Conservation (phyloP, 2,888 invertebrate genomes). For the Orthosia gracilis region DNA sequence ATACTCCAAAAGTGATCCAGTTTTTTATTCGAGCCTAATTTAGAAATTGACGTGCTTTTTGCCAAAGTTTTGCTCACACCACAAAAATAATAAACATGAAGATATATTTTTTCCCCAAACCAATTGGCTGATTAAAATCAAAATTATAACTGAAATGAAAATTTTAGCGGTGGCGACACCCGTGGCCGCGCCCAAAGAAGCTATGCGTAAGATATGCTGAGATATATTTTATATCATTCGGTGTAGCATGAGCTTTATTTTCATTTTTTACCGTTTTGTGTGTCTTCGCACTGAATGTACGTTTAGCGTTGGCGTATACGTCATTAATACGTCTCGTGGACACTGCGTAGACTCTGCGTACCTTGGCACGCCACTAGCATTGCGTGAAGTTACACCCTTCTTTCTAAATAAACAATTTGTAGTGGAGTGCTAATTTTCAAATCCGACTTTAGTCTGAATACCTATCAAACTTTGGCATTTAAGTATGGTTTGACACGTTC, state of each 20-base stretch:
- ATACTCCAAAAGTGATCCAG: too few species aligned
- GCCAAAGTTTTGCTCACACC: conserved; percentile 8
- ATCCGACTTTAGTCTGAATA: neutral
- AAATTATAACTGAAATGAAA: conserved; percentile 41
- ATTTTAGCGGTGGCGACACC: conserved; percentile 81
- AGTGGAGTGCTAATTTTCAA: neutral
- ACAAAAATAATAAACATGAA: neutral
- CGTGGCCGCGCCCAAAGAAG: conserved; percentile 78
- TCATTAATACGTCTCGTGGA: neutral
- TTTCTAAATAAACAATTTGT: neutral
- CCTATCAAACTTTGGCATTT: neutral
- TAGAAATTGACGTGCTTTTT: neutral
- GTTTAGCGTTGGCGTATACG: neutral
- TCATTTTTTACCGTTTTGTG: conserved; percentile 20
- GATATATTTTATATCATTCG: conserved; percentile 59
- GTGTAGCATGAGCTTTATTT: conserved; percentile 69
- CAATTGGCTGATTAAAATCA: conserved; percentile 47
- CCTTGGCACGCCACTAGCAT: neutral
- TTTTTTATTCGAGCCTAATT: too few species aligned
- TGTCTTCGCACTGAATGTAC: conserved; percentile 4
- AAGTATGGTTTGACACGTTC: neutral
- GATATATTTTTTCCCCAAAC: neutral
- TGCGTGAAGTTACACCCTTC: neutral
- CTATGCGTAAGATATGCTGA: conserved; percentile 78
- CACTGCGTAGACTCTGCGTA: neutral